phyloP scores from a whole-genome alignment of 92 coral and sea anemone genomes.

The Zoanthus sansibaricus region DNA sequence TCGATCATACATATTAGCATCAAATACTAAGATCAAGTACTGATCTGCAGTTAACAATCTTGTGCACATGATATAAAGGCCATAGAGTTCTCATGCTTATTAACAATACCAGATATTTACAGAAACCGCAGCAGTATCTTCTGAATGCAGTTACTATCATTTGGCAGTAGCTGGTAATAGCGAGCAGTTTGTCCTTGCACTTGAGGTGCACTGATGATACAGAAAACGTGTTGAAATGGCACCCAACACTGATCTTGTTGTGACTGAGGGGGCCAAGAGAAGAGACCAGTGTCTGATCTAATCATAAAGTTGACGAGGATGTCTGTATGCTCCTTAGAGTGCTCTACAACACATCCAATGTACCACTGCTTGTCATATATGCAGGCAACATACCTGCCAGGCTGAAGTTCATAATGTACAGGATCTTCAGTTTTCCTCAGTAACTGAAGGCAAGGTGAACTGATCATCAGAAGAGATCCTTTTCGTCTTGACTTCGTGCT shows the following conservation, averaged over 20 bases:
- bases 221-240: conserved; percentile 26
- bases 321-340: not conserved
- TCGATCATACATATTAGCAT: not conserved
- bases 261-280: conserved; percentile 32
- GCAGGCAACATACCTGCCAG: conserved; percentile 30
- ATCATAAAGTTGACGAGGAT: not conserved
- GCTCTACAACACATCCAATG: conserved; percentile 3
- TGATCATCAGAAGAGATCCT: conserved; percentile 29
- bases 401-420: conserved; percentile 4
- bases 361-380: conserved; percentile 17
- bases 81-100: conserved; percentile 4
- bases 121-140: not conserved
- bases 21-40: conserved; percentile 1
- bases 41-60: conserved; percentile 4
- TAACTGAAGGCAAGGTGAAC: conserved; percentile 12
- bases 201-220: conserved; percentile 31
- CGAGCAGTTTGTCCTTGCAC: conserved; percentile 2
- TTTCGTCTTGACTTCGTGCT: not conserved
- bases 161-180: not conserved
- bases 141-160: not conserved
- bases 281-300: not conserved
- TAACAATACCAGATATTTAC: conserved; percentile 2
- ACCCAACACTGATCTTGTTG: conserved; percentile 24
- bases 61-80: not conserved
- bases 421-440: not conserved